phyloP scores from a whole-genome alignment of 2,113 vertebrate genomes.

The Trematocara stigmaticum region DNA sequence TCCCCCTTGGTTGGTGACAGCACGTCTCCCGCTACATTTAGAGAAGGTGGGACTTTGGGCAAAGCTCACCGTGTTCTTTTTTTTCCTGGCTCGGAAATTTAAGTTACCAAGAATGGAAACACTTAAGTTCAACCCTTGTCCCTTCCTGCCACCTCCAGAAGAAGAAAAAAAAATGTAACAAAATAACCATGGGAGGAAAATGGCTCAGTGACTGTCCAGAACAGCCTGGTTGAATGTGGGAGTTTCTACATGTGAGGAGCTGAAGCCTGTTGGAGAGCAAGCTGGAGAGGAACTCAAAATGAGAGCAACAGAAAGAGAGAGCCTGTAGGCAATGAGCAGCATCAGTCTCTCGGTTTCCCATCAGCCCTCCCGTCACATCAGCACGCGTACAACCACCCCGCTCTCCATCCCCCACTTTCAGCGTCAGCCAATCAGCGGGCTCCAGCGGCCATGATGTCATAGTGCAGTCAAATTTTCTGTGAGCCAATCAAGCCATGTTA shows the following conservation, averaged over 20 bases:
- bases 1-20: not conserved
- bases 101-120: not conserved
- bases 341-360: conserved; percentile 61
- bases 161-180: not conserved
- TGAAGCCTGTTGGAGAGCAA: conserved; percentile 20
- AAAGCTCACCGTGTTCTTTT: not conserved
- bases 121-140: not conserved
- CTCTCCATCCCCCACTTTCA: conserved; percentile 35
- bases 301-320: conserved; percentile 33
- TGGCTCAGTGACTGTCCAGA: not conserved
- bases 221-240: conserved; percentile 5
- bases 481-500: conserved; percentile 70
- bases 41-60: conserved; percentile 13
- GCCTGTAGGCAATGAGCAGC: conserved; percentile 55
- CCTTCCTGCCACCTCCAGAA: not conserved
- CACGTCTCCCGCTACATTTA: not conserved
- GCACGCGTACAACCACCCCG: conserved; percentile 35
- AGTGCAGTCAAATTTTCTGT: conserved; percentile 68
- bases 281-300: conserved; percentile 48
- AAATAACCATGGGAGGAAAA: not conserved
- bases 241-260: conserved; percentile 46
- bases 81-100: not conserved
- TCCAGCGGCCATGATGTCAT: conserved; percentile 61
- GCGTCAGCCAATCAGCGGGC: conserved; percentile 51
- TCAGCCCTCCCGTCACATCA: conserved; percentile 57